Conservation (phyloP, 2,888 invertebrate species). For the Morinoia aosen region DNA sequence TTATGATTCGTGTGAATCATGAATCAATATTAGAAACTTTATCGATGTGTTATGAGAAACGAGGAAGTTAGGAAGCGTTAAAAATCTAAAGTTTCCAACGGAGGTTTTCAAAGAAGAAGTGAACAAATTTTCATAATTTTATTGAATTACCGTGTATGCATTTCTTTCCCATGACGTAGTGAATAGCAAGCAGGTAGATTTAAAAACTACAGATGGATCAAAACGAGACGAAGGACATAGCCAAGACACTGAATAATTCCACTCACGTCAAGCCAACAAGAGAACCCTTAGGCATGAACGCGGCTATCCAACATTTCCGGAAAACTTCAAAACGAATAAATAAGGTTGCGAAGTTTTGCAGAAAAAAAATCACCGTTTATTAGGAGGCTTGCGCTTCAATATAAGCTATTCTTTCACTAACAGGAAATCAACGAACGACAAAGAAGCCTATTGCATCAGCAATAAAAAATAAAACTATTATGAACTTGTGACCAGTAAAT, state of each 20-base stretch:
- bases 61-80: not conserved
- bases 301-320: not conserved
- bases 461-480: not conserved
- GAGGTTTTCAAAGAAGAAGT: not conserved
- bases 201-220: not conserved
- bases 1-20: not conserved
- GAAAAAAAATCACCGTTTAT: not conserved
- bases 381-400: not conserved
- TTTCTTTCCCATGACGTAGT: not conserved
- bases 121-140: not conserved
- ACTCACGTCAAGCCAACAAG: not conserved
- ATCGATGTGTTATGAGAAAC: not conserved
- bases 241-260: not conserved
- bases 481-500: conserved; percentile 4
- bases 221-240: not conserved
- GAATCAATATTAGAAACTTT: not conserved
- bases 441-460: not conserved
- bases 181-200: not conserved
- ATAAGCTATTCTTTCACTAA: not conserved
- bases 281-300: not conserved
- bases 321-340: not conserved
- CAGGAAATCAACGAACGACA: not conserved
- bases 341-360: not conserved
- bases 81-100: not conserved
- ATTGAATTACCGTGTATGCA: not conserved